Conservation (phyloP, 2,797 vertebrate genomes). For the Pyrrhura leucotis region DNA sequence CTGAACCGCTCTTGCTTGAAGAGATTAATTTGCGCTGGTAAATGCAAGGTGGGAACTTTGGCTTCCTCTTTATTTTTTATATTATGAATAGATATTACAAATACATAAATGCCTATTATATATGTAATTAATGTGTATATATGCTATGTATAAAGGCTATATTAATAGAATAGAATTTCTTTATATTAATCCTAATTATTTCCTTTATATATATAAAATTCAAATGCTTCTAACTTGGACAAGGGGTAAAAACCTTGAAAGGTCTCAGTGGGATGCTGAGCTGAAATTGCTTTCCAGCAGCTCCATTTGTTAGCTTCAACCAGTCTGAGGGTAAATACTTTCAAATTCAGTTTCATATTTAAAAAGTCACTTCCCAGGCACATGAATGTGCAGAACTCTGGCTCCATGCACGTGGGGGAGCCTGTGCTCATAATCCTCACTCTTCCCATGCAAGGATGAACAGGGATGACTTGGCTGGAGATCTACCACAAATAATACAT, state of each 20-base stretch:
- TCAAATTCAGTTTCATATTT: conserved; percentile 9
- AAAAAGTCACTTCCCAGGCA: neutral
- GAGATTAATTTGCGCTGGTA: neutral
- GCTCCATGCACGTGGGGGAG: neutral
- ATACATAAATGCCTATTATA: neutral
- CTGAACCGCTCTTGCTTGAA: neutral
- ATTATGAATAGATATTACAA: neutral
- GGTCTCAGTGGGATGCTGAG: neutral
- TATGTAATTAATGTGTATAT: neutral
- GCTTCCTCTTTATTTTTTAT: neutral
- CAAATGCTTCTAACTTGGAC: neutral
- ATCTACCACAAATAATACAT: neutral
- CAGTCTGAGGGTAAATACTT: neutral
- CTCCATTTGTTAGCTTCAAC: neutral
- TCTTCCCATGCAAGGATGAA: neutral
- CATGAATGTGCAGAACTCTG: neutral
- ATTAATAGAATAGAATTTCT: neutral
- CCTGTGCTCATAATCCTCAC: neutral
- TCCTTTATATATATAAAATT: neutral
- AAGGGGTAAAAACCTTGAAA: neutral
- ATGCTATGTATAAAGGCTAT: neutral
- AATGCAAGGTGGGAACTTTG: neutral
- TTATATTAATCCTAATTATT: neutral
- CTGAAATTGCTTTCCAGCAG: conserved; percentile 45
- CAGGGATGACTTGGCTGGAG: neutral